phyloP scores from a whole-genome alignment of 2,797 vertebrate species.

The Gymnoscopelus braueri region DNA sequence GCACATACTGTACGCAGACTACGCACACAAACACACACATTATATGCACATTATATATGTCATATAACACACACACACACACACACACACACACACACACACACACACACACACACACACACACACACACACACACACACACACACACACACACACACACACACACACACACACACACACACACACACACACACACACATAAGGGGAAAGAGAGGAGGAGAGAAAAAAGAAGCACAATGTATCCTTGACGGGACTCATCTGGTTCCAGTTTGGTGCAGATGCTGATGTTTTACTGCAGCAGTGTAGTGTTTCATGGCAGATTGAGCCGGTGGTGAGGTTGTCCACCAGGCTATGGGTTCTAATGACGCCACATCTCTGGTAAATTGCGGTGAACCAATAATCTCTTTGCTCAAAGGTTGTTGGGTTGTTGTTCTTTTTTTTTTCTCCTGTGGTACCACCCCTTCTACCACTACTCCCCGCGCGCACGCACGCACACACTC shows the following conservation, averaged over 20 bases:
- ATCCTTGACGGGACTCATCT: slow-evolving; percentile 83
- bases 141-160: slow-evolving; percentile 13
- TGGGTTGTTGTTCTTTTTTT: too few species aligned
- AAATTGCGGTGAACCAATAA: slow-evolving; percentile 78
- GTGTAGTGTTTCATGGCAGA: slow-evolving; percentile 87
- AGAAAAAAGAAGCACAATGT: slow-evolving; percentile 60
- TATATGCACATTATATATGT: neutral
- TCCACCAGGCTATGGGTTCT: slow-evolving; percentile 69
- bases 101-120: slow-evolving; percentile 35
- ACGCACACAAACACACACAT: slow-evolving; percentile 12
- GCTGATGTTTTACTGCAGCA: slow-evolving; percentile 84
- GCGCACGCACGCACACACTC: slow-evolving; percentile 36
- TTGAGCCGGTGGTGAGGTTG: slow-evolving; percentile 81
- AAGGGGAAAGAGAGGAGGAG: slow-evolving; percentile 61
- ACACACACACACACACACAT: slow-evolving; percentile 47
- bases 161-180: neutral
- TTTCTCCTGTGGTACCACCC: neutral
- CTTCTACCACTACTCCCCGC: neutral
- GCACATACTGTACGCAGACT: slow-evolving; percentile 53
- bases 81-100: slow-evolving; percentile 18
- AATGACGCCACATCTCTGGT: slow-evolving; percentile 82
- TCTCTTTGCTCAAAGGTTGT: slow-evolving; percentile 54
- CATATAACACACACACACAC: slow-evolving; percentile 3
- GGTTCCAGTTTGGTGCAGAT: slow-evolving; percentile 86
- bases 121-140: slow-evolving; percentile 12